These are phyloP conservation scores for Antennarius maculatus DNA, from an alignment of 2,797 vertebrate species.

Conservation along the genomic window DNA sequence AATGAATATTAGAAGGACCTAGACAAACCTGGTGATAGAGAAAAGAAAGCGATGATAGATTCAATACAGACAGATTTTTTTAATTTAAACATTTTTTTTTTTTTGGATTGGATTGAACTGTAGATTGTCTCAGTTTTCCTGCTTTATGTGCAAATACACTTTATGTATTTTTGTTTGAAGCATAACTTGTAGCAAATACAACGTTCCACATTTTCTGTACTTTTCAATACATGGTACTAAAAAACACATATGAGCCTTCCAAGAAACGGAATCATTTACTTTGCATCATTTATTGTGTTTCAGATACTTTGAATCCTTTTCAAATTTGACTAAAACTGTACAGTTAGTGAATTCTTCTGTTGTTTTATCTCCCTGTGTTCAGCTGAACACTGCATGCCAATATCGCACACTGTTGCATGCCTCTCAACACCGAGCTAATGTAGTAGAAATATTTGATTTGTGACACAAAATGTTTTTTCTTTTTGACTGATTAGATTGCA, in stretches of 20 bases:
- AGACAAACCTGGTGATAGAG: conserved; percentile 14
- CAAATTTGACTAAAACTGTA: conserved; percentile 13
- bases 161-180: conserved; percentile 47
- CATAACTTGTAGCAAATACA: conserved; percentile 66
- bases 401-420: conserved; percentile 26
- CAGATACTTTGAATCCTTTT: conserved; percentile 8
- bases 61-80: no score
- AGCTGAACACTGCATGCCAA: conserved; percentile 47
- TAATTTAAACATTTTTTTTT: no score
- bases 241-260: conserved; percentile 17
- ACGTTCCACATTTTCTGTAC: conserved; percentile 27
- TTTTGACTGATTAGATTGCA: conserved; percentile 30
- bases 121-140: conserved; percentile 19
- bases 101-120: not conserved
- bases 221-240: conserved; percentile 10
- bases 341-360: conserved; percentile 10
- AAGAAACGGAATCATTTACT: conserved; percentile 4
- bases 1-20: conserved; percentile 25
- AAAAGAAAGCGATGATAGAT: not conserved
- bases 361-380: conserved; percentile 26
- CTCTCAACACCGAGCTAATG: conserved; percentile 24
- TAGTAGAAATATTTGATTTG: conserved; percentile 25
- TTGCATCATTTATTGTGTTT: not conserved
- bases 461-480: conserved; percentile 4
- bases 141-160: conserved; percentile 50